Base-by-base conservation (phyloP, 2,797 vertebrate genomes). In the Loris lydekkerianus region DNA sequence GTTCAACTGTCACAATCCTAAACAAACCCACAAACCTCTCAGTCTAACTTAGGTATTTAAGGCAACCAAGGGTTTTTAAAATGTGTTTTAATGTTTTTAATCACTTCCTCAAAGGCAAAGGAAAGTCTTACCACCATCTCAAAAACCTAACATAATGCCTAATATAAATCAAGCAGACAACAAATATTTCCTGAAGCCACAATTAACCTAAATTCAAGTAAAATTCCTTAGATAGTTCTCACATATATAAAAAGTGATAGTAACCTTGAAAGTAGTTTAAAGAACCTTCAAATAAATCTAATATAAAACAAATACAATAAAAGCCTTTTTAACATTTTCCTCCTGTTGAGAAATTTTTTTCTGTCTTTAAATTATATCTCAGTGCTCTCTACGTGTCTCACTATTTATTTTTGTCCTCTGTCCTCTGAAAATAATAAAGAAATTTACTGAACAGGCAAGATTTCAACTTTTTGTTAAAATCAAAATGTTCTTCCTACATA, bases 101-200 rank as follows among this genome's bases (percentile, higher is more conserved):
- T 60, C 53, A 81, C 23, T 63, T 81, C 43, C 23, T 91, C 90
- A 83, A 69, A 78, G 46, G 46, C 43, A 92, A 93, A 96, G 49
- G 27, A 80, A 86, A 34, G 40, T 43, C 80, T 80, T 85, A 58
- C 34, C 9, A 40, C 10, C 25, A 89, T 23, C 61, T 90, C 81
- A 20, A 86, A 93, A 93, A 89, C 31, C 40, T 21, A 63, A 9
- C 10, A 27, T 13, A 34, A 7, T 3, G 13, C 21, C 89, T 60
- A 92, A 73, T 27, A 87, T 14, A 84, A 92, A 80, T 37, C 65
- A 88, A 89, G 37, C 60, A 72, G 31, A 2, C 70, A 77, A 18
- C 70, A 86, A 76, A 58, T 60, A 58, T 87, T n/a, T 86, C 60
- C 86, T 90, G 21, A 95, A 70, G 70, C 29, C 27, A 89, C 10